These are phyloP conservation scores for Thaumetopoea pityocampa DNA, from an alignment of 1,140 invertebrate species.

Conservation along the genomic window DNA sequence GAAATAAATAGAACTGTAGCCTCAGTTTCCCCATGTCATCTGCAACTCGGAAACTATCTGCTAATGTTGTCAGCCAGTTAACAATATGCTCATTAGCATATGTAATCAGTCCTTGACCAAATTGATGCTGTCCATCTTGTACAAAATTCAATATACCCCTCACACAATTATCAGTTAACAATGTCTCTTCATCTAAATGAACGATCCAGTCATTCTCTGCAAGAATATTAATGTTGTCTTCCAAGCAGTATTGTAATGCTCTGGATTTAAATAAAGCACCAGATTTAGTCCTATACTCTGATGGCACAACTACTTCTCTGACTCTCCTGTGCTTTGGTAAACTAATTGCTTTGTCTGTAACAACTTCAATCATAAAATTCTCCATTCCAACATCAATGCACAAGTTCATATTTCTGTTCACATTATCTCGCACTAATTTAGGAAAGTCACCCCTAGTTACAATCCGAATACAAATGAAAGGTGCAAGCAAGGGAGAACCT, in stretches of 20 bases:
- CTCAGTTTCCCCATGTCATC: slow-evolving; percentile 98
- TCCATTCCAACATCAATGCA: slow-evolving; percentile 94
- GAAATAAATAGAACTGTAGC: slow-evolving; percentile 94
- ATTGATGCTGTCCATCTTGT: slow-evolving; percentile 94
- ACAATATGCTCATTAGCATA: slow-evolving; percentile 98
- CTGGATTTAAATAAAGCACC: slow-evolving; percentile 97
- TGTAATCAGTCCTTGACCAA: slow-evolving; percentile 98
- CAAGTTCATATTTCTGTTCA: slow-evolving; percentile 91
- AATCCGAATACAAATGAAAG: slow-evolving; percentile 96
- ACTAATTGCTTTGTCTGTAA: slow-evolving; percentile 93
- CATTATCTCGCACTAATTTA: slow-evolving; percentile 92
- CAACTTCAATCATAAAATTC: slow-evolving; percentile 98
- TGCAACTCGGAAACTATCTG: slow-evolving; percentile 96
- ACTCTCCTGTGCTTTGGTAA: slow-evolving; percentile 83
- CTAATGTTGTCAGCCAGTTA: slow-evolving; percentile 97
- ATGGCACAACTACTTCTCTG: slow-evolving; percentile 91
- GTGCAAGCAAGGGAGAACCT: slow-evolving; percentile 92
- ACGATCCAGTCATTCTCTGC: slow-evolving; percentile 97
- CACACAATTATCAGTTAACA: slow-evolving; percentile 94
- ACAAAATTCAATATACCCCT: slow-evolving; percentile 97
- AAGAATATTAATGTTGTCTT: slow-evolving; percentile 92
- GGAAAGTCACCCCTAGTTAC: slow-evolving; percentile 98
- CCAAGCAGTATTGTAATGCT: slow-evolving; percentile 96
- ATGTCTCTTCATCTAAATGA: slow-evolving; percentile 97
- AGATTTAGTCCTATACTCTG: slow-evolving; percentile 89